These are phyloP conservation scores for Anoplophora glabripennis DNA, from an alignment of 1,140 invertebrate genomes.

Conservation along the genomic window DNA sequence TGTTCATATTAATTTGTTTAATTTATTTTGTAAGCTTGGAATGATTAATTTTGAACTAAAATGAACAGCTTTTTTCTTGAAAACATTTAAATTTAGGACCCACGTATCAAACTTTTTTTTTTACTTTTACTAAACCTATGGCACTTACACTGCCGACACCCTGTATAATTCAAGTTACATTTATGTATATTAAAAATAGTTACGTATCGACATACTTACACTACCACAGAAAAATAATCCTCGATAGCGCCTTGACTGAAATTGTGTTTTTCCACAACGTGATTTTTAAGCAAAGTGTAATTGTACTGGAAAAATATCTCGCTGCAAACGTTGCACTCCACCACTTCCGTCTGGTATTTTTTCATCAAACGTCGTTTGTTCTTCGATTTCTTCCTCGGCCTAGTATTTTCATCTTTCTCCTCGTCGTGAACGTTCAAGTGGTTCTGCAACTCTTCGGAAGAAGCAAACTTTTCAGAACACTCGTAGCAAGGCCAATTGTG, in stretches of 20 bases:
- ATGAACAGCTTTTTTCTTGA: no score
- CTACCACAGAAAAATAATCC: constrained; percentile 31
- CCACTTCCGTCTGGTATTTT: constrained; percentile 23
- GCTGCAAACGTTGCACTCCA: constrained; percentile 38
- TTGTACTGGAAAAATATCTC: constrained; percentile 30
- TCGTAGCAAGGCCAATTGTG: constrained; percentile 59
- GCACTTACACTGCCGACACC: no score
- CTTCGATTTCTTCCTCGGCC: constrained; percentile 26
- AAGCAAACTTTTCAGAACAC: constrained; percentile 57
- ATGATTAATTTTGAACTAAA: no score
- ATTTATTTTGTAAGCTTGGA: no score
- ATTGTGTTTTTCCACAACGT: constrained; percentile 31
- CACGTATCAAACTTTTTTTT: no score
- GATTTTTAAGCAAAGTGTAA: constrained; percentile 29
- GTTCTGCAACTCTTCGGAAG: constrained; percentile 56
- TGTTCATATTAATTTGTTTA: no score
- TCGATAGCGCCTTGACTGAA: constrained; percentile 22
- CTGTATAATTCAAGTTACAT: no score
- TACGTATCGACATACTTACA: constrained; percentile 28
- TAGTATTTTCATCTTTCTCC: constrained; percentile 25
- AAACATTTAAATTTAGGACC: no score
- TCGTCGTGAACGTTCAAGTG: constrained; percentile 58
- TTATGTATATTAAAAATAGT: no score
- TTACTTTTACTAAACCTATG: no score
- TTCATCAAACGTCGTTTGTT: constrained; percentile 24